phyloP scores from a whole-genome alignment of 2,888 invertebrate genomes.

The Drosophila crucigera region DNA sequence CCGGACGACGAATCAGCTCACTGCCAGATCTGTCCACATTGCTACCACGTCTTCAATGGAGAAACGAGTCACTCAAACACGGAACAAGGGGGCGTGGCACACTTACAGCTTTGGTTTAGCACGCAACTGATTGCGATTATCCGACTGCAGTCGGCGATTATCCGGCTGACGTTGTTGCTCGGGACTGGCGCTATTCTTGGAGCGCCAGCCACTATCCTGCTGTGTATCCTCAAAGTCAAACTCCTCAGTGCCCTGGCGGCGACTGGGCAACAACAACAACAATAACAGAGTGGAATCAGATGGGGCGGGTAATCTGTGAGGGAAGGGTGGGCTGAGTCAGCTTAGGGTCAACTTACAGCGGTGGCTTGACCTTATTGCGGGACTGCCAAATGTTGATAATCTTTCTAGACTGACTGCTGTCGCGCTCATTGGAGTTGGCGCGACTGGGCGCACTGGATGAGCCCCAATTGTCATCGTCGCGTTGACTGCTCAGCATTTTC shows the following conservation, averaged over 20 bases:
- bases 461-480: slow-evolving; percentile 80
- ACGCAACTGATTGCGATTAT: slow-evolving; percentile 57
- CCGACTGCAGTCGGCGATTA: slow-evolving; percentile 43
- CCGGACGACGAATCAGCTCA: slow-evolving; percentile 70
- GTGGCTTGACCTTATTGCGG: slow-evolving; percentile 59
- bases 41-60: slow-evolving; percentile 58
- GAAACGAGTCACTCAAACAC: slow-evolving; percentile 24
- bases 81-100: slow-evolving; percentile 1
- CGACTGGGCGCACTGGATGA: slow-evolving; percentile 80
- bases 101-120: slow-evolving; percentile 75
- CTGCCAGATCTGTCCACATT: slow-evolving; percentile 71
- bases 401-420: slow-evolving; percentile 76
- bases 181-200: slow-evolving; percentile 60
- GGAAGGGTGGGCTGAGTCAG: not conserved
- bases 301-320: not conserved
- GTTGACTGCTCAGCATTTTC: slow-evolving; percentile 59
- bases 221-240: slow-evolving; percentile 71
- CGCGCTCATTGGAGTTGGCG: slow-evolving; percentile 79
- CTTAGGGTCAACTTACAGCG: slow-evolving; percentile 63
- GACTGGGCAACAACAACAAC: slow-evolving; percentile 49
- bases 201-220: slow-evolving; percentile 64
- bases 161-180: slow-evolving; percentile 48
- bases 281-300: slow-evolving; percentile 11
- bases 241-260: slow-evolving; percentile 78
- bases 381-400: slow-evolving; percentile 69